These are phyloP conservation scores for Venustaconcha ellipsiformis DNA, from an alignment of 1,140 invertebrate genomes.

Conservation along the genomic window DNA sequence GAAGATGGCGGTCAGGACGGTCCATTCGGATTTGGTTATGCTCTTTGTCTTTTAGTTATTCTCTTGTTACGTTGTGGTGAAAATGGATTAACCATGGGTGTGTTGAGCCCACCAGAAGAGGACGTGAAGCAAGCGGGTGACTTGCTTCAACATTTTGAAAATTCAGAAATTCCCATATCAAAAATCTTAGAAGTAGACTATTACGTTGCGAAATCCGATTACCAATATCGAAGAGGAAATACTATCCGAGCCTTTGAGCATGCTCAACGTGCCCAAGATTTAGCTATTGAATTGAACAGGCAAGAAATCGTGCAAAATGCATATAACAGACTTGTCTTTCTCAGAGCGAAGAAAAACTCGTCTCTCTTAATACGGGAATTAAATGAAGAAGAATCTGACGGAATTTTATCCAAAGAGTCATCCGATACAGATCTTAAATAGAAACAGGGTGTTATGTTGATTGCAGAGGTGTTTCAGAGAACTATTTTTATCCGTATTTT, in stretches of 20 bases:
- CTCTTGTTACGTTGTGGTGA: constrained; percentile 37
- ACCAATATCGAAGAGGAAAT: constrained; percentile 23
- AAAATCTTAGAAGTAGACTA: constrained; percentile 40
- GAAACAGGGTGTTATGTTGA: no score
- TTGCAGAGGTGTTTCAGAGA: no score
- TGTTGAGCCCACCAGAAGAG: constrained; percentile 8
- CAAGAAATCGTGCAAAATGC: no score
- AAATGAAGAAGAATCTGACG: no score
- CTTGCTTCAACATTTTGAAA: constrained; percentile 26
- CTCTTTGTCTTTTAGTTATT: constrained; percentile 32
- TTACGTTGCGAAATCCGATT: constrained; percentile 39
- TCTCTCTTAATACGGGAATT: no score
- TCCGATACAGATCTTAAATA: no score
- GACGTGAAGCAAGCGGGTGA: constrained; percentile 22
- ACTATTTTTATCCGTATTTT: no score
- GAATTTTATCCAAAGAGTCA: no score
- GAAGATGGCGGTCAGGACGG: constrained; percentile 40
- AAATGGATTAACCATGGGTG: constrained; percentile 35
- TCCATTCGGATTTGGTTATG: constrained; percentile 44
- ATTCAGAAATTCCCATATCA: constrained; percentile 27
- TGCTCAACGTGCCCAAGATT: background rate
- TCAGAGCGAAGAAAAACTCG: no score
- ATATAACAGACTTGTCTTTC: no score
- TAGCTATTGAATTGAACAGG: no score
- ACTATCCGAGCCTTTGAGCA: constrained; percentile 19